Evolutionary conservation across 23 tunicate species (phyloP).

Genomic region (Ascidia mentula): DNA sequence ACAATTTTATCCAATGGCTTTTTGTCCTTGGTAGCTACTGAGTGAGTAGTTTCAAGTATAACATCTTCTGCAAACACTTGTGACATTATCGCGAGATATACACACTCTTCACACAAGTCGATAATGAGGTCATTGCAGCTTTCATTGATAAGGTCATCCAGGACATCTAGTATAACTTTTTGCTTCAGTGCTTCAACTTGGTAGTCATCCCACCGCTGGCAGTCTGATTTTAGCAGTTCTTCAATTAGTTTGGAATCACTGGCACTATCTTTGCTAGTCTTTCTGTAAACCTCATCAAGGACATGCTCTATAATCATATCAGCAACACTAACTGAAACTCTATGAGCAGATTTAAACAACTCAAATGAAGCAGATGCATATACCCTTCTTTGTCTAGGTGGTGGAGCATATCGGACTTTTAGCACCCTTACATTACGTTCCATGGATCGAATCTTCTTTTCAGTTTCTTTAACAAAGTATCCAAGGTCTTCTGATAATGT

Average conservation of each 20-base stretch:
- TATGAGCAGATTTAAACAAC: constrained; percentile 31
- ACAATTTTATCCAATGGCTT: constrained; percentile 12
- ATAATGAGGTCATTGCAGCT: constrained; percentile 7
- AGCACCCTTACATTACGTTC: constrained; percentile 23
- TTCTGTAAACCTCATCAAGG: constrained; percentile 17
- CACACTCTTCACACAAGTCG: constrained; percentile 35
- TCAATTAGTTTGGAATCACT: constrained; percentile 21
- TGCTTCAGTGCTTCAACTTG: constrained; percentile 12
- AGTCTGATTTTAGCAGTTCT: constrained; percentile 30
- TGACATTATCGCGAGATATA: constrained; percentile 25
- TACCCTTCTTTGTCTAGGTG: background rate
- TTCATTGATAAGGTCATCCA: constrained; percentile 33
- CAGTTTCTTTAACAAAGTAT: constrained; percentile 25
- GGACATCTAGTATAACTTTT: constrained; percentile 15
- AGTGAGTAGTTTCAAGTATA: constrained; percentile 16
- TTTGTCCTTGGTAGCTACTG: constrained; percentile 21
- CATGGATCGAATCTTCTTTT: constrained; percentile 32
- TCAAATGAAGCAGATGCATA: constrained; percentile 9
- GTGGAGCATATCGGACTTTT: constrained; percentile 18
- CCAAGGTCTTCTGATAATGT: constrained; percentile 29
- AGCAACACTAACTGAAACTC: constrained; percentile 32
- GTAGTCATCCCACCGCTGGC: constrained; percentile 30
- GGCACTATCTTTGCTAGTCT: background rate
- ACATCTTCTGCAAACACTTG: constrained; percentile 39
- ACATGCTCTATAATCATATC: constrained; percentile 27